These are phyloP conservation scores for Pseudorhiza aurosa DNA, from an alignment of 30 jellyfish, hydroid and myxozoan species.

Conservation along the genomic window DNA sequence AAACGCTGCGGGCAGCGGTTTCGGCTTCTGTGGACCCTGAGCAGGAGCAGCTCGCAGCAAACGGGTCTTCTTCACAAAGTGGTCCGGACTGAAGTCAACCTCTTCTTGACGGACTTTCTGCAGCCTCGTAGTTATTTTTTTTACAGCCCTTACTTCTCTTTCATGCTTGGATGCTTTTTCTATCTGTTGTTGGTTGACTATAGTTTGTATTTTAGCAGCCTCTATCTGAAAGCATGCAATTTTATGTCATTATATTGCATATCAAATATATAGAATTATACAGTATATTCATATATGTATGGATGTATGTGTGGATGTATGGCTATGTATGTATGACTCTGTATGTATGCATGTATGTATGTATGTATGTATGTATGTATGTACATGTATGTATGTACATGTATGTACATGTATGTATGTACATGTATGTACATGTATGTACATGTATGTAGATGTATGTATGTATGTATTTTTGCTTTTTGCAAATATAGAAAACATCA, in stretches of 20 bases:
- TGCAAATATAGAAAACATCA: too few species aligned
- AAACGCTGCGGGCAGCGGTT: slow-evolving; percentile 49
- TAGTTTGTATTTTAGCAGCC: slow-evolving; percentile 34
- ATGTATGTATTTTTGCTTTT: too few species aligned
- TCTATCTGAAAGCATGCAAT: slow-evolving; percentile 27
- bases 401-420: too few species aligned
- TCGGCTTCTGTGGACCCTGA: slow-evolving; percentile 18
- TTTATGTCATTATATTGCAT: not conserved
- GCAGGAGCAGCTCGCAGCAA: slow-evolving; percentile 27
- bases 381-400: too few species aligned
- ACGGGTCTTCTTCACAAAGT: slow-evolving; percentile 36
- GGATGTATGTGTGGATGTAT: too few species aligned
- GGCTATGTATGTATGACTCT: too few species aligned
- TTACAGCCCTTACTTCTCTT: slow-evolving; percentile 55
- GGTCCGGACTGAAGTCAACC: slow-evolving; percentile 23
- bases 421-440: too few species aligned
- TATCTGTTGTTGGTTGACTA: slow-evolving; percentile 7
- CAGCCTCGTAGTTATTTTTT: slow-evolving; percentile 47
- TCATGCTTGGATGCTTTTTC: slow-evolving; percentile 1
- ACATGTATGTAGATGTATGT: too few species aligned
- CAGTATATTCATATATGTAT: too few species aligned
- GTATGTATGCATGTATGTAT: too few species aligned
- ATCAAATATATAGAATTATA: too few species aligned
- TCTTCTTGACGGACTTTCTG: slow-evolving; percentile 3
- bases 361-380: too few species aligned